These are phyloP conservation scores for Itoplectis maculator DNA, from an alignment of 2,888 invertebrate genomes.

Conservation along the genomic window DNA sequence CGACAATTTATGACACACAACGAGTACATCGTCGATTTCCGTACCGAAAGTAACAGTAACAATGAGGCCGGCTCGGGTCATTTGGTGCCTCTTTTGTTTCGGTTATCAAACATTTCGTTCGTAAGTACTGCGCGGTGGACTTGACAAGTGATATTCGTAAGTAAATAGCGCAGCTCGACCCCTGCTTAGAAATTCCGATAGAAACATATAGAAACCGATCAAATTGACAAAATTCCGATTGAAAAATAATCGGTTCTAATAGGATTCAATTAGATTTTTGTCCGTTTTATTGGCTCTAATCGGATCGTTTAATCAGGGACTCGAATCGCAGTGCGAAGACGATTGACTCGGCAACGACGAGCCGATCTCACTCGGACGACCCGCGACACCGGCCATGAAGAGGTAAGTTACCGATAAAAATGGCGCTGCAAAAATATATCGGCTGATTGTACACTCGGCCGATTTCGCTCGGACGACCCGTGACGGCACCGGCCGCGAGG, in stretches of 20 bases:
- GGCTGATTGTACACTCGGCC: conserved; percentile 1
- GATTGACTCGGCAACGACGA: not conserved
- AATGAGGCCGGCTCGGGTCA: conserved; percentile 5
- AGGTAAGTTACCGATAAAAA: conserved; percentile 10
- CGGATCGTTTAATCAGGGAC: too few species aligned
- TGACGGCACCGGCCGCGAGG: conserved; percentile 7
- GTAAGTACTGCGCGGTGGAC: conserved; percentile 39
- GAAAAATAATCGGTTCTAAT: too few species aligned
- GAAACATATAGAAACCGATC: too few species aligned
- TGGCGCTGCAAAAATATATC: conserved; percentile 6
- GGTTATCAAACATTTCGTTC: conserved; percentile 10
- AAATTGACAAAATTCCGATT: too few species aligned
- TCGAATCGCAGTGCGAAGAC: not conserved
- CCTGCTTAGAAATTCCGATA: too few species aligned
- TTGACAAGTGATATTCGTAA: conserved; percentile 4
- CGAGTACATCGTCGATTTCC: not conserved
- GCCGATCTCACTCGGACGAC: not conserved
- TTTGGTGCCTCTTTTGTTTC: not conserved
- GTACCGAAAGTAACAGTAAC: conserved; percentile 11
- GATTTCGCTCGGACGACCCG: not conserved
- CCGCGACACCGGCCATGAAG: conserved; percentile 1
- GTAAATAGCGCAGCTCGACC: conserved; percentile 28
- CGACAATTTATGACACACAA: not conserved
- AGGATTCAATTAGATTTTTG: too few species aligned
- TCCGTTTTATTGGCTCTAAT: too few species aligned